Percentiles rank a stretch among this genome's conserved stretches.
Evolutionary conservation across 1,140 invertebrate genomes (phyloP).

Genomic region (Patella vulgata): DNA sequence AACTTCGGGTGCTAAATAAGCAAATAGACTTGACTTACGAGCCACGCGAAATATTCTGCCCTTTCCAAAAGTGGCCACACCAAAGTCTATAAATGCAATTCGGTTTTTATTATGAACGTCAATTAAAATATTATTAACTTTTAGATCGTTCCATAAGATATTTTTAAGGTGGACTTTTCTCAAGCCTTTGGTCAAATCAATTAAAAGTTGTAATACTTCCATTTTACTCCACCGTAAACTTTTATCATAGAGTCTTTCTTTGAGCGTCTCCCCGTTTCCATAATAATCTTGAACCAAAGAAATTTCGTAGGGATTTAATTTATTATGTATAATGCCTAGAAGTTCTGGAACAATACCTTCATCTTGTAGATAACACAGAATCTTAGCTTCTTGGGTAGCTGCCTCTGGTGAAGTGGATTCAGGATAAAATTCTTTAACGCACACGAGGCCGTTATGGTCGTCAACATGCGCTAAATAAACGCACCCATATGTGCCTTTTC

Average conservation of each 20-base stretch:
- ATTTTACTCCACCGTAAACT: too few species aligned
- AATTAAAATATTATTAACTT: conserved; percentile 32
- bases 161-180: conserved; percentile 23
- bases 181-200: conserved; percentile 25
- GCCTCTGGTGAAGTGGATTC: conserved; percentile 25
- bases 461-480: conserved; percentile 30
- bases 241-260: too few species aligned
- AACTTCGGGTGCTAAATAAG: conserved; percentile 34
- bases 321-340: conserved; percentile 21
- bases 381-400: conserved; percentile 31
- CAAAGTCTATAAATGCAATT: conserved; percentile 28
- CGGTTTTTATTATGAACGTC: conserved; percentile 27
- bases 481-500: conserved; percentile 33
- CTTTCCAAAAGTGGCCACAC: conserved; percentile 35
- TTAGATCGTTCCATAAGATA: conserved; percentile 32
- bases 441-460: background rate
- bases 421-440: conserved; percentile 12
- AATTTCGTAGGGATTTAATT: conserved; percentile 19
- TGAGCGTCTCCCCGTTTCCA: conserved; percentile 22
- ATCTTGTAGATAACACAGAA: conserved; percentile 31
- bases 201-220: too few species aligned
- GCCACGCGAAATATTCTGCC: conserved; percentile 31
- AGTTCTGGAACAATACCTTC: conserved; percentile 28
- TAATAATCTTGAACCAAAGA: conserved; percentile 33
- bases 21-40: conserved; percentile 20